Base-by-base conservation (phyloP, 1,140 invertebrate species). In the Euwallacea fornicatus region DNA sequence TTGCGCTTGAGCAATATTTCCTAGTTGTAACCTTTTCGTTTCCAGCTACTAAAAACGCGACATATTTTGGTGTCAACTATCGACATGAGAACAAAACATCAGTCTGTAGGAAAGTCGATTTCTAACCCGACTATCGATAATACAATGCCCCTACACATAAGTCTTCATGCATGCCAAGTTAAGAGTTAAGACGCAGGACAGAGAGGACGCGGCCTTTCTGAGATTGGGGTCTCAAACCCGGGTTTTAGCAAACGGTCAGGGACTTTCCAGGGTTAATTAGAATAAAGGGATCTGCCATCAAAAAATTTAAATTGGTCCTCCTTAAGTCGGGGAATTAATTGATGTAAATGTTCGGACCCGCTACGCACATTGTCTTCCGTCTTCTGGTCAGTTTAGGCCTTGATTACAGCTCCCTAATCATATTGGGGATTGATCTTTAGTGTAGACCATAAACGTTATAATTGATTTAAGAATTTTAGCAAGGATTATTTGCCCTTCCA, bases 231-330 rank as follows among this genome's bases (percentile, higher is more conserved):
- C 71, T 72, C 66, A 68, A 71, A 65, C 74, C 69, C 66, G 66
- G 74, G 67, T 75, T 69, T 75, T 72, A 75, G 73, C 67, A 75
- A 73, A 72, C 74, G 71, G 74, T 75, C 74, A 73, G 74, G 68
- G 65, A 74, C 71, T 75, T 72, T 68, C 66, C 43, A 75, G 74
- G 74, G 74, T 73, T 75, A 75, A 75, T 75, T 75, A 75, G 71
- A 72, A 72, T 72, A 72, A 72, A 72, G 70, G 70, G 70, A 62
- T 66, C 63, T 55, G 55, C 7, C 46, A 41, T 63, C n/a, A 56
- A 72, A 72, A 72, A 72, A 72, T 54, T 61, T 72, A 66, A 72
- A 66, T 72, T 67, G 64, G 64, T 55, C 70, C 58, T 66, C 64
- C 70, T 72, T 72, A 67, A 72, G 70, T 50, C 63, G 56, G 55